Conservation (phyloP, 2,888 invertebrate genomes). For the Thysanoteuthis rhombus region DNA sequence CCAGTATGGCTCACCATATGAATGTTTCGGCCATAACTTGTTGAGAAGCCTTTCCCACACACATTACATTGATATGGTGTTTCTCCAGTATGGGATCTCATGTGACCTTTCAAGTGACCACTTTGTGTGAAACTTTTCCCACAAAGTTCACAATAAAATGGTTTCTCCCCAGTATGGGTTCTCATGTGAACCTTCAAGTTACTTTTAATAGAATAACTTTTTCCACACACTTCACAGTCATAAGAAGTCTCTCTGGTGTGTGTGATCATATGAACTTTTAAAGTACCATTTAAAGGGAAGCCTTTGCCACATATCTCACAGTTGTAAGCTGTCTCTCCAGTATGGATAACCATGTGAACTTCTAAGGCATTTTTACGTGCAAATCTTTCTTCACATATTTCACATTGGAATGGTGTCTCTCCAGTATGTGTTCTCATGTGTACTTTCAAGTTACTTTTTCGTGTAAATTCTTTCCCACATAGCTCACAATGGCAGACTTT, state of each 20-base stretch:
- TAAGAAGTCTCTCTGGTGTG: background rate
- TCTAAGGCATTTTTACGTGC: background rate
- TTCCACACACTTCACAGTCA: background rate
- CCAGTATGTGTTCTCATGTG: background rate
- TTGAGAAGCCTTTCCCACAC: constrained; percentile 20
- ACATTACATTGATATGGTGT: background rate
- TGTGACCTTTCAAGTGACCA: background rate
- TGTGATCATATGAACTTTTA: background rate
- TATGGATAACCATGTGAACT: background rate
- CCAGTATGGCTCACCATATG: constrained; percentile 22
- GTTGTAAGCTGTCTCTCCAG: background rate
- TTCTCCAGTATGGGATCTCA: constrained; percentile 18
- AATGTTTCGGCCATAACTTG: background rate
- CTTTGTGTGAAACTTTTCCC: background rate
- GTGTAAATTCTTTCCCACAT: constrained; percentile 1
- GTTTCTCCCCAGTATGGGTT: background rate
- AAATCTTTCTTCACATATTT: constrained; percentile 13
- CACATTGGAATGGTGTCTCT: background rate
- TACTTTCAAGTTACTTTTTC: background rate
- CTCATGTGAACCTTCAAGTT: background rate
- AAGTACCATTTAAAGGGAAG: background rate
- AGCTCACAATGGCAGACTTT: background rate
- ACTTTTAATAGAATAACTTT: background rate
- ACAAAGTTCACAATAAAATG: constrained; percentile 24
- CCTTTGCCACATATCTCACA: background rate